Base-by-base conservation (phyloP, 2,888 invertebrate genomes). In the Pyralis farinalis region DNA sequence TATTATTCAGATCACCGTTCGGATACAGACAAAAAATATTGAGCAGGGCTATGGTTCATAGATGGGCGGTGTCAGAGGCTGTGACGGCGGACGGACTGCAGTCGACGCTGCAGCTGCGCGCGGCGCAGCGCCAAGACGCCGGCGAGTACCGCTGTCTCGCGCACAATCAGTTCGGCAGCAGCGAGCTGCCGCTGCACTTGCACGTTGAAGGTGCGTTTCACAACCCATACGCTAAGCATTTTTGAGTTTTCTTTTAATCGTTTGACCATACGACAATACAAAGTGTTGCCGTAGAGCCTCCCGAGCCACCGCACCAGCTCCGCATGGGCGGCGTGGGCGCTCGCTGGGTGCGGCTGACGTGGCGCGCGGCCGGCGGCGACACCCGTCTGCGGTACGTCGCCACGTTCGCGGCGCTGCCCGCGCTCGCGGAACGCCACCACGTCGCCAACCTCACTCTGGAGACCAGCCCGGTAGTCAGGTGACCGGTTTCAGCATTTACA, bases 111-210 rank as follows among this genome's bases (percentile, higher is more conserved):
- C 91, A 90, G 44, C 90, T 94, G 46, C 91, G 91, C 22, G 91
- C 91, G 35, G 92, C 93, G 12, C 93, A 92, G 75, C 90, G 93
- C 21, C 88, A 78, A 46, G 94, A 94, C 74, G 93, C 93, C 8
- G 94, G 94, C 36, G 90, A 92, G 49, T 94, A 94, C 74, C 91
- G 92, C 55, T 94, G 94, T 63, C 90, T 91, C 12, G 94, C 94
- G 0, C 91, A 91, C 65, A 94, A 94, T 75, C 91, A 91, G 16
- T 93, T 91, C 58, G 94, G 94, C 1, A 86, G 91, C 31, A 91
- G 92, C 53, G 93, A 94, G 51, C 91, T 91, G 52, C 67, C 91
- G 9, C 88, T 94, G 55, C 91, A 90, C 63, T 81, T 94, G 30
- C 92, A 92, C 12, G 93, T 94, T 2, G 94, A 94, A 83, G 92